Base-by-base conservation (phyloP, 2,797 vertebrate species). In the Salmo trutta region DNA sequence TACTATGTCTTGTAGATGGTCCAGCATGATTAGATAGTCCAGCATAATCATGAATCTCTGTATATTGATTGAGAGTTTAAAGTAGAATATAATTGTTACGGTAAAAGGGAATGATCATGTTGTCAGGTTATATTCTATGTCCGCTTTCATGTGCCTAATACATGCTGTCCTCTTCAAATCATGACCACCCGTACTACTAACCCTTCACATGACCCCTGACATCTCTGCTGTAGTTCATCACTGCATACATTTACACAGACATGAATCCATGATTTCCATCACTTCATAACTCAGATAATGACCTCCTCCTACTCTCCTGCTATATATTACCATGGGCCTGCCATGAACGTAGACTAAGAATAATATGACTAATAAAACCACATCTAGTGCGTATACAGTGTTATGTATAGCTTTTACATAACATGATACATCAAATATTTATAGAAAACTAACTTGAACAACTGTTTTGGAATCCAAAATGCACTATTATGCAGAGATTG, bases 291-390 rank as follows among this genome's bases (percentile, higher is more conserved):
- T 47, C 8, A 67, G 75, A 33, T 36, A 3, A 67, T 83, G 77
- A 81, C 79, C 81, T 59, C 47, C 65, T 64, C 21, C 24, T 15
- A 69, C 73, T 80, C 56, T 79, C 80, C 53, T 82, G 0, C 75
- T 79, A 82, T 86, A 84, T 85, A 84, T 87, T 16, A 76, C 6
- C 8, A 24, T 81, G 87, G 89, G 87, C 86, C 62, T 74, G 29
- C 79, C 89, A 92, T 91, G 88, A 92, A 92, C 91, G 90, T 91
- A 92, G 91, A 85, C 89, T 83, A 64, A 59, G 75, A 74, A 15
- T 70, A 78, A 67, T 3, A 31, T 17, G 3, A 29, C 24, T 56
- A 16, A 29, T 16, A 67, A 33, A 73, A 77, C 16, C 7, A 31
- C 31, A 51, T 16, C 14, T 56, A 69, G 2, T 2, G 2, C 8